Conservation (phyloP, 2,888 invertebrate genomes). For the Synanthedon andrenaeformis region DNA sequence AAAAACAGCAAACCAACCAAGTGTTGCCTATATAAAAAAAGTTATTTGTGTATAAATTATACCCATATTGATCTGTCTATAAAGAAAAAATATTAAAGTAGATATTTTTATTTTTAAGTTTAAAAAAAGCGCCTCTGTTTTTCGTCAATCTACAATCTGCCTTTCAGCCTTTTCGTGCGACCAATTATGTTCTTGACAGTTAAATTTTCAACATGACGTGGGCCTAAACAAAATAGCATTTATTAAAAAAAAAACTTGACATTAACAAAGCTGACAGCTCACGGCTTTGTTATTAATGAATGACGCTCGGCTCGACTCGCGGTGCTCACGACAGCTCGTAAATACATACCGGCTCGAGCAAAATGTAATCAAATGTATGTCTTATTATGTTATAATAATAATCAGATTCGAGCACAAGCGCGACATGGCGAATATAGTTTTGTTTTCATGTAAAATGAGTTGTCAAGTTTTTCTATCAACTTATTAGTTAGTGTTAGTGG, state of each 20-base stretch:
- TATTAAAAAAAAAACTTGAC: constrained; percentile 58
- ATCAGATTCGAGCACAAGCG: background rate
- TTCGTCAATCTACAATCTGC: constrained; percentile 39
- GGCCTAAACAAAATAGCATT: constrained; percentile 73
- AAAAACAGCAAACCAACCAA: background rate
- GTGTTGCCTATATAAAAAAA: background rate
- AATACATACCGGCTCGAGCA: background rate
- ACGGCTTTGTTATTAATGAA: constrained; percentile 68
- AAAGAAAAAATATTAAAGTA: too few relatives aligned
- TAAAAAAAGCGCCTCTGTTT: constrained; percentile 19
- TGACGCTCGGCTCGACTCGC: constrained; percentile 37
- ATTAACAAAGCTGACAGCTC: constrained; percentile 66
- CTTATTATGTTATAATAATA: background rate
- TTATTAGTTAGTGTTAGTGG: constrained; percentile 33
- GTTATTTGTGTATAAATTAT: too few relatives aligned
- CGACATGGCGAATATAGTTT: constrained; percentile 21
- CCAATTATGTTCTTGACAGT: constrained; percentile 72
- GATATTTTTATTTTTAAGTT: too few relatives aligned
- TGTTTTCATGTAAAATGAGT: constrained; percentile 50
- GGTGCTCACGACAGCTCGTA: background rate
- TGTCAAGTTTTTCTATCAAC: constrained; percentile 34
- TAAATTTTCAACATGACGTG: constrained; percentile 70
- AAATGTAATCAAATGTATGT: constrained; percentile 3
- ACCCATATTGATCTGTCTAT: too few relatives aligned
- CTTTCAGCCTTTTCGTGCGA: constrained; percentile 47